These are phyloP conservation scores for Chrysopa pallens DNA, from an alignment of 1,140 invertebrate genomes.

Conservation along the genomic window DNA sequence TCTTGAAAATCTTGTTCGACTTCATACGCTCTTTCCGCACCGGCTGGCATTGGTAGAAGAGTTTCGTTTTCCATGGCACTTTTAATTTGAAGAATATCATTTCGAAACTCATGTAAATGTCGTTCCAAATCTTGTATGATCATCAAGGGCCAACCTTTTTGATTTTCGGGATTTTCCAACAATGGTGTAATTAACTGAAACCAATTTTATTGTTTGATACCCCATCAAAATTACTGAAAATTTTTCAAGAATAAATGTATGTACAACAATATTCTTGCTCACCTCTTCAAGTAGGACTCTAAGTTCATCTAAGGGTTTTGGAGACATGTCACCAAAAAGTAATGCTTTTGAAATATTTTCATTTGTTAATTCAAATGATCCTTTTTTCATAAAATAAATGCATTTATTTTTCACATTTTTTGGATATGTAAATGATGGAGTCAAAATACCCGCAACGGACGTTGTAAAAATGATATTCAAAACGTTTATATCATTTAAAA, in stretches of 20 bases:
- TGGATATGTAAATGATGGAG: too few species aligned
- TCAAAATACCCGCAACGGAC: too few species aligned
- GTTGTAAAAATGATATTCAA: too few species aligned
- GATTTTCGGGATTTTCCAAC: constrained; percentile 47
- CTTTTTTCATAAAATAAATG: too few species aligned
- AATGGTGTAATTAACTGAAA: constrained; percentile 52
- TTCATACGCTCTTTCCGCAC: constrained; percentile 45
- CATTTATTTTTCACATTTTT: too few species aligned
- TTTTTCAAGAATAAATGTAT: too few species aligned
- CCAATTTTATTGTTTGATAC: neutral
- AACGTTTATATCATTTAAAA: too few species aligned
- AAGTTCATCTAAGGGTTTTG: constrained; percentile 60
- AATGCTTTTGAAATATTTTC: constrained; percentile 38
- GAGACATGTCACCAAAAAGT: constrained; percentile 63
- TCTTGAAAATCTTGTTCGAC: constrained; percentile 31
- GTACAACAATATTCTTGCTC: neutral
- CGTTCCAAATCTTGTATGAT: constrained; percentile 54
- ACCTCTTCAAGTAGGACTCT: constrained; percentile 62
- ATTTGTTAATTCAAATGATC: constrained; percentile 15
- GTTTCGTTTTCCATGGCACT: constrained; percentile 35
- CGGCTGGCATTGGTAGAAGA: constrained; percentile 58
- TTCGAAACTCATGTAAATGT: constrained; percentile 56
- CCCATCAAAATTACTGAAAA: too few species aligned
- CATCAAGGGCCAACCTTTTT: constrained; percentile 53
- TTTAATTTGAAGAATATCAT: constrained; percentile 50